These are phyloP conservation scores for Xerus rutilus DNA, from an alignment of 2,797 vertebrate species.

Conservation along the genomic window DNA sequence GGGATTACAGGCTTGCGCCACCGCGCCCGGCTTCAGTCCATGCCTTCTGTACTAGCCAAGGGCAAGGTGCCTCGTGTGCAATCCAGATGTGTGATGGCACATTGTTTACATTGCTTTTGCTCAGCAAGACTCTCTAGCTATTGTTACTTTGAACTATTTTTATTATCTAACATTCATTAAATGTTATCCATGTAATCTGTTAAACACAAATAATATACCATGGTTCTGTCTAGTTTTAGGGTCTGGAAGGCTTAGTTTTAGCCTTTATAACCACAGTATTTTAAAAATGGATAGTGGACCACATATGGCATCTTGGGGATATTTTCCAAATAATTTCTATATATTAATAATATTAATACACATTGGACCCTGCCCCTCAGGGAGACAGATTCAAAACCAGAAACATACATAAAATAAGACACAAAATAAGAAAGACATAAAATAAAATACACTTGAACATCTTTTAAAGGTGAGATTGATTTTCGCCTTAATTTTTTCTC, in stretches of 20 bases:
- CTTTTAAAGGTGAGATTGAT: not conserved
- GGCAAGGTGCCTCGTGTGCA: not conserved
- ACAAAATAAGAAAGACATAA: not conserved
- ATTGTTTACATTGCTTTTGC: not conserved
- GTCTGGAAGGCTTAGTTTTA: not conserved
- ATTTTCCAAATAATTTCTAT: conserved; percentile 40
- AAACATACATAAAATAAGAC: not conserved
- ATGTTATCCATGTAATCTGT: conserved; percentile 33
- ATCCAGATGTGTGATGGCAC: not conserved
- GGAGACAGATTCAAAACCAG: not conserved
- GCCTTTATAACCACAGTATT: not conserved
- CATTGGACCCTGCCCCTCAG: not conserved
- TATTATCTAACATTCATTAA: conserved; percentile 75
- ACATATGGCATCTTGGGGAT: not conserved
- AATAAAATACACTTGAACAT: not conserved
- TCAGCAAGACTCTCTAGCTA: conserved; percentile 48
- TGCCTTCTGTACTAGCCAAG: not conserved
- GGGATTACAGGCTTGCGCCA: too few species aligned
- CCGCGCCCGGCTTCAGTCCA: too few species aligned
- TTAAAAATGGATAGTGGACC: not conserved
- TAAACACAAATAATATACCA: not conserved
- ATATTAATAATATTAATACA: not conserved
- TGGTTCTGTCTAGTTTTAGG: conserved; percentile 25
- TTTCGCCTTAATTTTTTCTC: conserved; percentile 2
- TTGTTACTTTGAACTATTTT: conserved; percentile 48